Evolutionary conservation across 2,113 vertebrate species (phyloP).

Genomic region (Smithornis capensis): DNA sequence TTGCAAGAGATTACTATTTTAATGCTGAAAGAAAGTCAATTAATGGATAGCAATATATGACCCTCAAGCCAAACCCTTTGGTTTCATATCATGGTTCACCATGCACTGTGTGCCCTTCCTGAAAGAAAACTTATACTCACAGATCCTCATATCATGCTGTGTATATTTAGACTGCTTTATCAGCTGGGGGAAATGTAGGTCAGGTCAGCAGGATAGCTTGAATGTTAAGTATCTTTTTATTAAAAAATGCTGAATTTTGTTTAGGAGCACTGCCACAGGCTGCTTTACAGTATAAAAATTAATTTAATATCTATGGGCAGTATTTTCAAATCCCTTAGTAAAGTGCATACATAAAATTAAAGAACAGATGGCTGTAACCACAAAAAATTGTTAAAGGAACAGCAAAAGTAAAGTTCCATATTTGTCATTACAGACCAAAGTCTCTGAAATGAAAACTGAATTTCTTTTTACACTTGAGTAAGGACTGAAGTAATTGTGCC

Average conservation of each 20-base stretch:
- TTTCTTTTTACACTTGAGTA: neutral
- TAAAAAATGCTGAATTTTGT: constrained; percentile 57
- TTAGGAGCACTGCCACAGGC: constrained; percentile 50
- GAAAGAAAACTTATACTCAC: constrained; percentile 42
- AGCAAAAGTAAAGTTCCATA: constrained; percentile 1
- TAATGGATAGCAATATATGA: neutral
- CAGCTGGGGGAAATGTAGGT: constrained; percentile 49
- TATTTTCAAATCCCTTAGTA: constrained; percentile 43
- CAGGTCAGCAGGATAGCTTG: constrained; percentile 57
- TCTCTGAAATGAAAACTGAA: neutral
- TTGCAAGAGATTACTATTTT: neutral
- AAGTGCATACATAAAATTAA: constrained; percentile 31
- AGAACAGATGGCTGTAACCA: constrained; percentile 32
- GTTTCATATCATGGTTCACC: neutral
- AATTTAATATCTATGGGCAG: constrained; percentile 28
- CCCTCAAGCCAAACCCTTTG: neutral
- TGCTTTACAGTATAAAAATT: constrained; percentile 41
- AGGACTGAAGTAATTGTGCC: neutral
- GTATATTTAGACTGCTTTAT: constrained; percentile 58
- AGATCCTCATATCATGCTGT: constrained; percentile 36
- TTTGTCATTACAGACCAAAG: neutral
- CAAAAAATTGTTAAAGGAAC: constrained; percentile 6
- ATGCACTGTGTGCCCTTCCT: constrained; percentile 9
- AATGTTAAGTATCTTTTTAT: constrained; percentile 63
- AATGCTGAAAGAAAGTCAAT: neutral